Conservation (phyloP, 2,797 vertebrate genomes). For the Syngnathus acus region DNA sequence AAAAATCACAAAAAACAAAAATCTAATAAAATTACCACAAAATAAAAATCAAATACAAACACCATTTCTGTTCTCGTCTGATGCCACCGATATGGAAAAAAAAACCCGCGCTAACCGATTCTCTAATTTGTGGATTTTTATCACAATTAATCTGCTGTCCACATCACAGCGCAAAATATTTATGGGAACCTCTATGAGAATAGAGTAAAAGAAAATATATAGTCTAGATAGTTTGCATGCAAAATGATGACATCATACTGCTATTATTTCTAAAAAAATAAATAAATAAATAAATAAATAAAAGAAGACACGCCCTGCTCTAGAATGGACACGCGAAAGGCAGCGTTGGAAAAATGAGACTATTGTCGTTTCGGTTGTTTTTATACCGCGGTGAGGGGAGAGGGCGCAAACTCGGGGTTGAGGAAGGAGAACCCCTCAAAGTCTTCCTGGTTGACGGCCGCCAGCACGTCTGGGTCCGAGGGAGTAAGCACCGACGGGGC, state of each 20-base stretch:
- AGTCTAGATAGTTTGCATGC: conserved; percentile 44
- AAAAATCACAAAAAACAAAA: too few relatives aligned
- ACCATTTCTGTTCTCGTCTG: too few relatives aligned
- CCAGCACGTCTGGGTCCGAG: conserved; percentile 82
- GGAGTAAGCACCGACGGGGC: conserved; percentile 80
- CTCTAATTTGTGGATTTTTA: too few relatives aligned
- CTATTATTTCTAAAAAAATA: neutral
- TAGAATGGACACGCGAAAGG: neutral
- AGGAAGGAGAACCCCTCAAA: conserved; percentile 83
- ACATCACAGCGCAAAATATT: neutral
- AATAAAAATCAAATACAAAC: too few relatives aligned
- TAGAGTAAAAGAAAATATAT: conserved; percentile 5
- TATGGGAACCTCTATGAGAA: conserved; percentile 19
- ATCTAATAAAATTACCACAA: too few relatives aligned
- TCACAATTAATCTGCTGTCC: too few relatives aligned
- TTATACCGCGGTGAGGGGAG: conserved; percentile 73
- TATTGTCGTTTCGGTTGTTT: neutral
- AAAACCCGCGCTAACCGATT: too few relatives aligned
- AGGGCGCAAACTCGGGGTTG: conserved; percentile 75
- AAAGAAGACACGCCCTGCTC: conserved; percentile 7
- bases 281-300: too few relatives aligned
- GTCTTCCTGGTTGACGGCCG: conserved; percentile 82
- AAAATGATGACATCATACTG: conserved; percentile 8
- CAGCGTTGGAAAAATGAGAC: neutral
- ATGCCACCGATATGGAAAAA: too few relatives aligned